A percentile compares a stretch with the other conserved stretches of the same genome.
Evolutionary conservation across 1,140 invertebrate species (phyloP).

Genomic region (Cecropterus lyciades): DNA sequence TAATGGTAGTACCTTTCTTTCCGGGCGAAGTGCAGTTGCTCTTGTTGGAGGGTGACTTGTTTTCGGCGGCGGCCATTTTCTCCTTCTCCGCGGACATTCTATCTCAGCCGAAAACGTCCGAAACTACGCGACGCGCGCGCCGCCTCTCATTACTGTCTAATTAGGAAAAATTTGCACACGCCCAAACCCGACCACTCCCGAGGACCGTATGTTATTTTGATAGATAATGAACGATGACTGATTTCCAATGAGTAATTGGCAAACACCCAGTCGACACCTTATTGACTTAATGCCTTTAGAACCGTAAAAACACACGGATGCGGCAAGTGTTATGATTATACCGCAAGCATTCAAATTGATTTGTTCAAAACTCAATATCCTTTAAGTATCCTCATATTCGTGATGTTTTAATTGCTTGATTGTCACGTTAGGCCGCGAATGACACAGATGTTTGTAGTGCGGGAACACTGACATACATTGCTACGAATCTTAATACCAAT

Average conservation of each 20-base stretch:
- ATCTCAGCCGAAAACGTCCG: slow-evolving; percentile 46
- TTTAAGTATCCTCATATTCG: slow-evolving; percentile 5
- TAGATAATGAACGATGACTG: slow-evolving; percentile 66
- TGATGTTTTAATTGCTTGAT: slow-evolving; percentile 12
- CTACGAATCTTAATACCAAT: slow-evolving; percentile 14
- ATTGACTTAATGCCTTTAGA: slow-evolving; percentile 55
- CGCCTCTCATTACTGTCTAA: slow-evolving; percentile 63
- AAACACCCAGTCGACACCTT: slow-evolving; percentile 62
- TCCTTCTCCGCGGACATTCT: slow-evolving; percentile 77
- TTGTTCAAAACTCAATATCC: neutral
- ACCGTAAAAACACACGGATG: slow-evolving; percentile 34
- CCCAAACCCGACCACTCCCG: slow-evolving; percentile 54
- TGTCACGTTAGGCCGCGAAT: slow-evolving; percentile 4
- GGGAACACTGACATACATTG: slow-evolving; percentile 4
- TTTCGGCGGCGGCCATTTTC: slow-evolving; percentile 74
- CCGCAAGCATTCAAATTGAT: neutral
- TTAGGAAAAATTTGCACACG: slow-evolving; percentile 40
- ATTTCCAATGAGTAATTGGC: slow-evolving; percentile 64
- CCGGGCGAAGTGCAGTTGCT: slow-evolving; percentile 79
- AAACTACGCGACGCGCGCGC: slow-evolving; percentile 51
- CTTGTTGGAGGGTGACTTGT: slow-evolving; percentile 76
- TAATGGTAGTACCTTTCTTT: slow-evolving; percentile 68
- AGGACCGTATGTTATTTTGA: slow-evolving; percentile 47
- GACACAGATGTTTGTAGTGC: slow-evolving; percentile 16
- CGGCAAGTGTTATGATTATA: neutral